A percentile compares a stretch with the other conserved stretches of the same genome.
These are phyloP conservation scores for Ephydatia muelleri DNA, from an alignment of 37 sponge, comb jelly and placozoan species.

Conservation along the genomic window DNA sequence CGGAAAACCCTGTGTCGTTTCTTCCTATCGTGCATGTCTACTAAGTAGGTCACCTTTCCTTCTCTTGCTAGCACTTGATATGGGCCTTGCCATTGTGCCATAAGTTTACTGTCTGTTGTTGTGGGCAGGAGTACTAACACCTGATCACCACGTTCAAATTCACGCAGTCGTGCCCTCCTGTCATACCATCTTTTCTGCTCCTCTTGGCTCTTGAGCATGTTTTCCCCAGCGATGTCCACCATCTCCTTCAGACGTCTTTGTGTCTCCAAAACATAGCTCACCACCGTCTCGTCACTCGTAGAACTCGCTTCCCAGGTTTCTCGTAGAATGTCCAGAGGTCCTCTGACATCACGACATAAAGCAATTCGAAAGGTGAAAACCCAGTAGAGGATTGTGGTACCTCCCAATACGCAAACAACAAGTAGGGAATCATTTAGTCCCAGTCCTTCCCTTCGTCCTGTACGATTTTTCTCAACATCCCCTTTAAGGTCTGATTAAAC, in stretches of 20 bases:
- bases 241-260: constrained; percentile 14
- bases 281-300: neutral
- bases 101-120: too few relatives aligned
- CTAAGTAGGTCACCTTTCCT: too few relatives aligned
- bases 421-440: constrained; percentile 9
- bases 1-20: too few relatives aligned
- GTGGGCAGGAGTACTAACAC: too few relatives aligned
- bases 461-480: constrained; percentile 21
- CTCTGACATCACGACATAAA: constrained; percentile 41
- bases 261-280: constrained; percentile 26
- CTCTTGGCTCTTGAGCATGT: constrained; percentile 19
- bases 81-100: too few relatives aligned
- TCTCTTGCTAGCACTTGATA: too few relatives aligned
- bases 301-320: constrained; percentile 29
- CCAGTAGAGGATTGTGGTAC: constrained; percentile 8
- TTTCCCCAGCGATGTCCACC: constrained; percentile 12
- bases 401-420: constrained; percentile 38
- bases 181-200: constrained; percentile 36
- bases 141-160: too few relatives aligned
- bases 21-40: too few relatives aligned
- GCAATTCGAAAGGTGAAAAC: constrained; percentile 44
- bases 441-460: constrained; percentile 3
- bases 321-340: constrained; percentile 34
- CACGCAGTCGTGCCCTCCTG: too few relatives aligned
- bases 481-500: constrained; percentile 32